Evolutionary conservation across 2,888 invertebrate species (phyloP).

Genomic region (Halictus ligatus): DNA sequence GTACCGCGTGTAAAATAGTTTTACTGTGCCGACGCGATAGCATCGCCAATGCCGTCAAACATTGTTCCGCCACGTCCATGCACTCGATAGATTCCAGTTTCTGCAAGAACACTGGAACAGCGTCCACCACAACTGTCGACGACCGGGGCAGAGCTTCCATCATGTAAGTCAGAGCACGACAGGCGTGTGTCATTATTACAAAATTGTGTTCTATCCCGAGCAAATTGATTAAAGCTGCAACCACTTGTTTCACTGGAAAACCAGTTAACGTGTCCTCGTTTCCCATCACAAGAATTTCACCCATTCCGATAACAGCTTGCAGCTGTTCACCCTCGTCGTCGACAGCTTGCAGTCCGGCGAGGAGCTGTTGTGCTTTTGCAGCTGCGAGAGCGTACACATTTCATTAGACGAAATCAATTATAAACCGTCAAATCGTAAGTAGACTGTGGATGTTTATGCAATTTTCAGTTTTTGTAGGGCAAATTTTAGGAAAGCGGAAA

Average conservation of each 20-base stretch:
- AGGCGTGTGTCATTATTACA: constrained; percentile 99
- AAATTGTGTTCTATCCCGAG: constrained; percentile 99
- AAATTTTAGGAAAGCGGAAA: no score
- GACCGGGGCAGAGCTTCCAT: constrained; percentile 99
- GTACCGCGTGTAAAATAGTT: constrained; percentile 95
- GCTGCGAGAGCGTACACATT: constrained; percentile 84
- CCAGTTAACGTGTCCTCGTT: constrained; percentile 99
- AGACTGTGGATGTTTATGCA: no score
- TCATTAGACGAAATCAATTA: not conserved
- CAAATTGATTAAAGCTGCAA: constrained; percentile 96
- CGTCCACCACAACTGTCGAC: constrained; percentile 97
- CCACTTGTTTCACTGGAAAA: constrained; percentile 99
- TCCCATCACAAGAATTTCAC: constrained; percentile 99
- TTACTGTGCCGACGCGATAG: constrained; percentile 98
- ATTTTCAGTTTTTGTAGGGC: no score
- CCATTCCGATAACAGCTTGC: constrained; percentile 99
- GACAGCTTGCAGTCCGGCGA: constrained; percentile 96
- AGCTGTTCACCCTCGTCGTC: constrained; percentile 98
- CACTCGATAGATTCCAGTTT: constrained; percentile 99
- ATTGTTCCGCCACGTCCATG: constrained; percentile 99
- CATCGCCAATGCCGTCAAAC: constrained; percentile 98
- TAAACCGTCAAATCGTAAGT: not conserved
- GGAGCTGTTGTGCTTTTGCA: constrained; percentile 96
- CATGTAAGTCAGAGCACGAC: constrained; percentile 99
- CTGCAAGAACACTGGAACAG: constrained; percentile 98